These are phyloP conservation scores for Euclidia mi DNA, from an alignment of 2,888 invertebrate species.

Conservation along the genomic window DNA sequence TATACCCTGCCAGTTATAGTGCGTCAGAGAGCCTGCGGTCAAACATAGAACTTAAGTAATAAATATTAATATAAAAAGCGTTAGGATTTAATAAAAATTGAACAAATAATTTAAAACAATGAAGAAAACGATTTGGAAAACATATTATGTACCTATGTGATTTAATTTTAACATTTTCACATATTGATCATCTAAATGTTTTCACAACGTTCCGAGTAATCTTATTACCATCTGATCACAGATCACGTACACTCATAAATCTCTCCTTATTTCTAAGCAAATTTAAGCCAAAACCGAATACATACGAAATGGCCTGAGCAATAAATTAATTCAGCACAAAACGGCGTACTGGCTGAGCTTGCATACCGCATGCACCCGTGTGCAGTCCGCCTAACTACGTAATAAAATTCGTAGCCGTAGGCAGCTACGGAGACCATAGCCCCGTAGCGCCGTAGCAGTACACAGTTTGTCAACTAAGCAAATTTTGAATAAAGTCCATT, in stretches of 20 bases:
- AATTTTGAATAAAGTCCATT: conserved; percentile 41
- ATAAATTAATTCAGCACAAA: conserved; percentile 54
- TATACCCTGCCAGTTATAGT: no score
- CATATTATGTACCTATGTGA: no score
- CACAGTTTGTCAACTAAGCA: conserved; percentile 52
- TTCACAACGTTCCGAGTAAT: no score
- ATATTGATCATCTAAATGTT: no score
- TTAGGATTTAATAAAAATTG: no score
- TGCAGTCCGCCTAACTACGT: conserved; percentile 56
- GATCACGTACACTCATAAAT: not conserved
- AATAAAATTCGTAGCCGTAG: conserved; percentile 48
- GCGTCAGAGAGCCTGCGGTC: no score
- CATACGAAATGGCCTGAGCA: conserved; percentile 37
- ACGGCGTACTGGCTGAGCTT: conserved; percentile 52
- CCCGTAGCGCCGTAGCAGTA: conserved; percentile 8
- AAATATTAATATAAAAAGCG: no score
- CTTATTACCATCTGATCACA: no score
- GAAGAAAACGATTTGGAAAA: no score
- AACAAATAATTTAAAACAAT: no score
- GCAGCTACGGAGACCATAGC: conserved; percentile 13
- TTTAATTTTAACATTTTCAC: no score
- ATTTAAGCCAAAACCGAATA: conserved; percentile 45
- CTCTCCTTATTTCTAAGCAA: conserved; percentile 30
- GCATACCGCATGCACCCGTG: conserved; percentile 57
- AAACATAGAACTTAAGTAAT: no score